Evolutionary conservation across 92 coral and sea anemone species (phyloP).

Genomic region (Porites cylindrica): DNA sequence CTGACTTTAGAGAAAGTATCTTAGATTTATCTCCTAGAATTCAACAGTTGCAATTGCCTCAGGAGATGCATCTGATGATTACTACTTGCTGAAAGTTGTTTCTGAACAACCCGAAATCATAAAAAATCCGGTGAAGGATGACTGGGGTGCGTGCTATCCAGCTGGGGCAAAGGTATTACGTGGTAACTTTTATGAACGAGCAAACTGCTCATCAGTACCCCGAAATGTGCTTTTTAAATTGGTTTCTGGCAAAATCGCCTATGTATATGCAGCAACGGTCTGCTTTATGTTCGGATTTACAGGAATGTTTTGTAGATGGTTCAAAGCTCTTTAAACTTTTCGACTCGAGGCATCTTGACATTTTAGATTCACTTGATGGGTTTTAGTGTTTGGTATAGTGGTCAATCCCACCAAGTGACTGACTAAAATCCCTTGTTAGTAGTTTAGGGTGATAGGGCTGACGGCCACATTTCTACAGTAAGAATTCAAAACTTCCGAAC

Average conservation of each 20-base stretch:
- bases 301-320: neutral
- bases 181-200: neutral
- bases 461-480: too few relatives aligned
- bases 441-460: too few relatives aligned
- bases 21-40: slow-evolving; percentile 22
- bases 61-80: slow-evolving; percentile 44
- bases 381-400: slow-evolving; percentile 10
- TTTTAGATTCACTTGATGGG: slow-evolving; percentile 40
- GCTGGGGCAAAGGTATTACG: slow-evolving; percentile 41
- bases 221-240: neutral
- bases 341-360: slow-evolving; percentile 24
- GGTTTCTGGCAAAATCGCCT: slow-evolving; percentile 20
- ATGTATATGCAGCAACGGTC: slow-evolving; percentile 40
- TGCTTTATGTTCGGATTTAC: slow-evolving; percentile 31
- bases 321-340: neutral
- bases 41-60: slow-evolving; percentile 60
- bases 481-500: too few relatives aligned
- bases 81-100: slow-evolving; percentile 45
- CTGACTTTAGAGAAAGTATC: neutral
- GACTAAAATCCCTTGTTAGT: too few relatives aligned
- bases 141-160: slow-evolving; percentile 39
- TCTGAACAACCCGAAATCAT: slow-evolving; percentile 19
- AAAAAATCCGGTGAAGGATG: slow-evolving; percentile 17
- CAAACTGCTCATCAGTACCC: neutral
- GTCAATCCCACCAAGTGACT: too few relatives aligned